Base-by-base conservation (phyloP, 1,140 invertebrate species). In the Ylistrum balloti region DNA sequence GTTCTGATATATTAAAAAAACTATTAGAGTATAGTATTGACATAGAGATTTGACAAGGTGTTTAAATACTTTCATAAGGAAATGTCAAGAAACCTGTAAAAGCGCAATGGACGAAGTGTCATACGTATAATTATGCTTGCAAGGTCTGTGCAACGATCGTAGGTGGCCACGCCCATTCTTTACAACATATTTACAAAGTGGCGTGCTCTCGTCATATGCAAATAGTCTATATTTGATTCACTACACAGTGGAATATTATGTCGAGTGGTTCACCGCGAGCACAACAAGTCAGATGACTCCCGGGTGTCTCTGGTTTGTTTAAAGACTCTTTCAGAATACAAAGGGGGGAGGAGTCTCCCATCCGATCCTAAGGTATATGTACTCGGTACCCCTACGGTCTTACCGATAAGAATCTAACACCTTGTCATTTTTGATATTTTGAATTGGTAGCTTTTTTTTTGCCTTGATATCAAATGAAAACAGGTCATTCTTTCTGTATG, bases 391-490 rank as follows among this genome's bases (percentile, higher is more conserved):
- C 56, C 56, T 74, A 74, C 22, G 5, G 15, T 74, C 28, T 11
- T 7, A 74, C 56, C n/a, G 56, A 74, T 74, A 74, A 74, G 56
- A 74, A 74, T 74, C 56, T 74, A 74, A 74, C 56, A 74, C 56
- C 56, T 74, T 74, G 56, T 74, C 56, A 74, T 74, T 74, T 74
- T 74, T 74, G 56, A 74, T 74, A 74, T 74, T 74, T 74, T 74
- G 56, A 28, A 74, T 74, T 74, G 45, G 45, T 38, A 13, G 35
- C 45, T 13, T 48, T 5, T 48, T 48, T 48, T 74, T n/a, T 17
- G 2, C 56, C 56, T 74, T 74, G 56, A 74, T 74, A 74, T 74
- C 22, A 74, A 74, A 74, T 74, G 56, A 74, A 74, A 74, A 17
- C 56, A 74, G 56, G 56, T 74, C 56, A 74, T 74, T 5, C 56